Evolutionary conservation across 2,113 vertebrate genomes (phyloP).

Genomic region (Burhinus bistriatus): DNA sequence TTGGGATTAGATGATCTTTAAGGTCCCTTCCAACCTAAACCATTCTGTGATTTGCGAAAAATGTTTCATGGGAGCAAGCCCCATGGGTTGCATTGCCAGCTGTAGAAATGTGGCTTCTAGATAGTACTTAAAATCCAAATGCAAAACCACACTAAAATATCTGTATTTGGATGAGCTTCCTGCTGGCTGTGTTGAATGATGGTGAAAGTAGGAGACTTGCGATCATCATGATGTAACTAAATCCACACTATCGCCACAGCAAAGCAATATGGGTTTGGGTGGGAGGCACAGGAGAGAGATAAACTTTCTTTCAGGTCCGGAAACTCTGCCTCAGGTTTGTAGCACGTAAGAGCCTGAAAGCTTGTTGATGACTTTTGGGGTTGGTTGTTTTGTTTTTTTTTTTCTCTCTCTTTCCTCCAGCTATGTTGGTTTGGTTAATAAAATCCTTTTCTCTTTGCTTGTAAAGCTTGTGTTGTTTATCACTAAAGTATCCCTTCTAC

Average conservation of each 20-base stretch:
- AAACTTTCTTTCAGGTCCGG: neutral
- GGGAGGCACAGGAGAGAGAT: neutral
- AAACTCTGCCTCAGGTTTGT: constrained; percentile 6
- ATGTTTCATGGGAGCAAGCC: neutral
- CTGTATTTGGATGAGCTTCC: neutral
- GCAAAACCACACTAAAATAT: neutral
- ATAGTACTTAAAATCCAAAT: neutral
- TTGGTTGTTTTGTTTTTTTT: neutral
- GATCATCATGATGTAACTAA: neutral
- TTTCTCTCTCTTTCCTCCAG: neutral
- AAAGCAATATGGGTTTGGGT: constrained; percentile 13
- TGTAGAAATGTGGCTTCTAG: neutral
- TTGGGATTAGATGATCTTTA: no score
- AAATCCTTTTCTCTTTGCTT: neutral
- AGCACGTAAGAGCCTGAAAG: neutral
- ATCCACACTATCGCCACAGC: neutral
- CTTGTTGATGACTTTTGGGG: neutral
- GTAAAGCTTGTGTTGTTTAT: neutral
- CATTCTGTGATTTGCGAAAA: neutral
- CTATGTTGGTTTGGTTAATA: neutral
- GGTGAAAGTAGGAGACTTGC: neutral
- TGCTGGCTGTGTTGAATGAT: neutral
- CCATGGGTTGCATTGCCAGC: accelerated
- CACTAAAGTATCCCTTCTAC: neutral
- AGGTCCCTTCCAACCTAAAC: no score